Percentiles rank a stretch among this genome's conserved stretches.
Evolutionary conservation across 2,888 invertebrate species (phyloP).

Genomic region (Oscheius sp.): DNA sequence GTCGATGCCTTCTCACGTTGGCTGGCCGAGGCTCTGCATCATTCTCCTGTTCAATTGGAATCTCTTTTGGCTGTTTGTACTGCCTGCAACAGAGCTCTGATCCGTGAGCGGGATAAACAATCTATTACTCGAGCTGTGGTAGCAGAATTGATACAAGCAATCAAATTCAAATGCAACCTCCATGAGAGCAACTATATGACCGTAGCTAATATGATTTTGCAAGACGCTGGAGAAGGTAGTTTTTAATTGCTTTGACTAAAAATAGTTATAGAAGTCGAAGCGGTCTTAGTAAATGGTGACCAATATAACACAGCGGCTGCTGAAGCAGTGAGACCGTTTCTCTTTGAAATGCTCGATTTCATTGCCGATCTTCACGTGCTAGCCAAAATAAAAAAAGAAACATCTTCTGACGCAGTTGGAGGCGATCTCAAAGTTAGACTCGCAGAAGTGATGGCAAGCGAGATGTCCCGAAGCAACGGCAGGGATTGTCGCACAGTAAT

Average conservation of each 20-base stretch:
- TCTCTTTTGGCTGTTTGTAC: slow-evolving; percentile 86
- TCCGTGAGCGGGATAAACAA: slow-evolving; percentile 89
- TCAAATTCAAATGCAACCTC: slow-evolving; percentile 91
- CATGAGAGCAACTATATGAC: slow-evolving; percentile 93
- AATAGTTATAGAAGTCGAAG: slow-evolving; percentile 44
- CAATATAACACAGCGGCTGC: slow-evolving; percentile 82
- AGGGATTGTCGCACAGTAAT: slow-evolving; percentile 64
- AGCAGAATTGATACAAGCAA: slow-evolving; percentile 90
- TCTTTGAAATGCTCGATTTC: slow-evolving; percentile 91
- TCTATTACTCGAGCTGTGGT: slow-evolving; percentile 89
- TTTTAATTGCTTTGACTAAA: too few species aligned
- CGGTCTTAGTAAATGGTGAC: slow-evolving; percentile 42
- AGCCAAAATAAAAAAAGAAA: slow-evolving; percentile 83
- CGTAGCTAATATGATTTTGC: slow-evolving; percentile 79
- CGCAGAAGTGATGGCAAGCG: slow-evolving; percentile 50
- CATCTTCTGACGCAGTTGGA: slow-evolving; percentile 79
- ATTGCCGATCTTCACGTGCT: slow-evolving; percentile 94
- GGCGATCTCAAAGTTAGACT: slow-evolving; percentile 88
- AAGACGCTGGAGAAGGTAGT: slow-evolving; percentile 55
- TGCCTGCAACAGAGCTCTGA: slow-evolving; percentile 87
- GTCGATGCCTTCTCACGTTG: slow-evolving; percentile 97
- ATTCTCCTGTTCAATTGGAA: slow-evolving; percentile 80
- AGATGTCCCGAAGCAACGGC: slow-evolving; percentile 56
- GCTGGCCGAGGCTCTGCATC: slow-evolving; percentile 89
- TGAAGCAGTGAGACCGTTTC: slow-evolving; percentile 90